Base-by-base conservation (phyloP, 1,140 invertebrate species). In the Manduca sexta region DNA sequence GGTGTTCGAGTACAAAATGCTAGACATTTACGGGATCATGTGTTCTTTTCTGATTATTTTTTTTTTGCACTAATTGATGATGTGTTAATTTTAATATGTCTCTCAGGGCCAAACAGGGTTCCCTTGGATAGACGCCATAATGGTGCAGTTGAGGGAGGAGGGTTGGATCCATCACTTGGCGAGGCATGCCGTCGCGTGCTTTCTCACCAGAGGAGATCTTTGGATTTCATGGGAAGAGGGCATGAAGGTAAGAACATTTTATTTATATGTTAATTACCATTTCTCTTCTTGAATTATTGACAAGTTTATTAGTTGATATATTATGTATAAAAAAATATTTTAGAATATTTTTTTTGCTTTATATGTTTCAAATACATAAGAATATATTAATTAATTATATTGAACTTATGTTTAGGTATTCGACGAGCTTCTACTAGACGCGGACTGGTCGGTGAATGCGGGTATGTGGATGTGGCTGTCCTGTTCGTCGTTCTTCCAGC, bases 221-320 rank as follows among this genome's bases (percentile, higher is more conserved):
- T 97, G 94, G 94, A 90, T 96, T 58, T 96, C 94, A 0, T 97
- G 95, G 95, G 95, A 97, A 79, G 95, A 97, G 86, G 95, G 95
- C 47, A 95, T 96, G 94, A 95, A 96, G 91, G 94, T 92, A 86
- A 69, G 64, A 26, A 3, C 21, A n/a, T n/a, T n/a, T n/a, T n/a
- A n/a, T n/a, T n/a, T n/a, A n/a, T n/a, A n/a, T n/a, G n/a, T n/a
- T n/a, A n/a, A n/a, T n/a, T n/a, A n/a, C n/a, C n/a, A n/a, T n/a
- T n/a, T n/a, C n/a, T n/a, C n/a, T n/a, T n/a, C n/a, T n/a, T n/a
- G n/a, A n/a, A n/a, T n/a, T n/a, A n/a, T n/a, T n/a, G n/a, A n/a
- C n/a, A n/a, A n/a, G n/a, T n/a, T n/a, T n/a, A n/a, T n/a, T n/a
- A n/a, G n/a, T n/a, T n/a, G n/a, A n/a, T n/a, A n/a, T n/a, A n/a